Base-by-base conservation (phyloP, 1,140 invertebrate genomes). In the Ceratina japonica region DNA sequence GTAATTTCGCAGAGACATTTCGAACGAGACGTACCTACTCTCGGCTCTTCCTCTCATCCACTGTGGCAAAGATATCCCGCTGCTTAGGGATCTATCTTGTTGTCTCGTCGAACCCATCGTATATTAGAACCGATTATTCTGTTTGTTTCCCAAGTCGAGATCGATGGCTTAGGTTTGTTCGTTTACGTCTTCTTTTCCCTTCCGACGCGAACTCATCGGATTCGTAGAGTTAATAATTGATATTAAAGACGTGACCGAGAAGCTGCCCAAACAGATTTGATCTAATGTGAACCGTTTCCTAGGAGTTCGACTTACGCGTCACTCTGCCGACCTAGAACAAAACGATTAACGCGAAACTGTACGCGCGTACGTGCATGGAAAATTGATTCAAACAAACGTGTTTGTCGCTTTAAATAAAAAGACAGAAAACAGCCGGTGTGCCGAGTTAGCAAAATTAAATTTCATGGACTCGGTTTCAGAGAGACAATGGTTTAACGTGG, bases 21-120 rank as follows among this genome's bases (percentile, higher is more conserved):
- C 15, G 10, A 20, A 13, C 24, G 3, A 49, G 20, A 80, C 74
- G 65, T 82, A 93, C 92, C 92, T 91, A 37, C 87, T 90, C 62
- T 91, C 89, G 49, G 92, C 90, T 91, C 89, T 93, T 68, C 89
- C 92, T 90, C 93, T 94, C 93, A 94, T 94, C 94, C 94, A 94
- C 81, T 94, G 93, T 1, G 94, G 94, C 58, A 94, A 87, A 70
- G 93, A 93, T 71, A 94, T 92, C 54, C 93, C 93, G 81, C 92
- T 90, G 49, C 90, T 86, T 44, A 94, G 85, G 20, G 93, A 93
- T 81, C 92, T 89, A 73, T 94, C 93, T 74, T 88, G n/a, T n/a
- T n/a, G 91, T 80, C 91, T 89, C 16, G 93, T 92, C 18, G 91
- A 91, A 27, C 89, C 91, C 92, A 93, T 93, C 74, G 74, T 86